These are phyloP conservation scores for Venustaconcha ellipsiformis DNA, from an alignment of 1,140 invertebrate species.

Conservation along the genomic window DNA sequence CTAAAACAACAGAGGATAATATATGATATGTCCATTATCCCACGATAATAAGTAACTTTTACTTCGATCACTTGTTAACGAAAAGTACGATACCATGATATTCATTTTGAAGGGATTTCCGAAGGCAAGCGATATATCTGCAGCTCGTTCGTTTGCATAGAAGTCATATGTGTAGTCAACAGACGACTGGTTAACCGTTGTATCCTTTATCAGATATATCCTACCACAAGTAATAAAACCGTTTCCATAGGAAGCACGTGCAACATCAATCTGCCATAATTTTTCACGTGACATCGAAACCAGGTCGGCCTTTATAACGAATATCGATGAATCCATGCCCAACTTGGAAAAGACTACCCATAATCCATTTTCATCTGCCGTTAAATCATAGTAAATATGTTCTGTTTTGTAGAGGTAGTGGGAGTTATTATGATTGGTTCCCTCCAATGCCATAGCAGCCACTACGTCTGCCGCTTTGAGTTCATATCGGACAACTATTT, in stretches of 20 bases:
- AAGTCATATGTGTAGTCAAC: conserved; percentile 22
- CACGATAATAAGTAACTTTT: conserved; percentile 14
- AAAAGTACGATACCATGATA: conserved; percentile 21
- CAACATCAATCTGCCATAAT: conserved; percentile 15
- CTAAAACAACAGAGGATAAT: conserved; percentile 25
- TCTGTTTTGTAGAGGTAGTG: conserved; percentile 22
- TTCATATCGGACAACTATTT: conserved; percentile 18
- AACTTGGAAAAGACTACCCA: conserved; percentile 21
- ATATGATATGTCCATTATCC: conserved; percentile 28
- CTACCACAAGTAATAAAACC: conserved; percentile 27
- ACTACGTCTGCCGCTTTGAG: conserved; percentile 6
- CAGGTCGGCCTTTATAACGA: conserved; percentile 19
- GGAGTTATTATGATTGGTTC: conserved; percentile 24
- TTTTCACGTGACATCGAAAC: conserved; percentile 9
- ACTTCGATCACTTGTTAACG: conserved; percentile 10
- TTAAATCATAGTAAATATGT: conserved; percentile 25
- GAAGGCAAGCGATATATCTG: conserved; percentile 5
- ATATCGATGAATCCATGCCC: conserved; percentile 7
- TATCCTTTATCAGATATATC: conserved; percentile 18
- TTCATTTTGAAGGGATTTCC: conserved; percentile 14
- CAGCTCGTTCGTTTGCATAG: conserved; percentile 4
- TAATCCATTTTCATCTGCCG: conserved; percentile 25
- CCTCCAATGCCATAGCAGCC: conserved; percentile 4
- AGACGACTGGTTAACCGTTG: neutral
- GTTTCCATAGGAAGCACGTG: conserved; percentile 18